phyloP scores from a whole-genome alignment of 2,797 vertebrate genomes.

The Propithecus deckenii region DNA sequence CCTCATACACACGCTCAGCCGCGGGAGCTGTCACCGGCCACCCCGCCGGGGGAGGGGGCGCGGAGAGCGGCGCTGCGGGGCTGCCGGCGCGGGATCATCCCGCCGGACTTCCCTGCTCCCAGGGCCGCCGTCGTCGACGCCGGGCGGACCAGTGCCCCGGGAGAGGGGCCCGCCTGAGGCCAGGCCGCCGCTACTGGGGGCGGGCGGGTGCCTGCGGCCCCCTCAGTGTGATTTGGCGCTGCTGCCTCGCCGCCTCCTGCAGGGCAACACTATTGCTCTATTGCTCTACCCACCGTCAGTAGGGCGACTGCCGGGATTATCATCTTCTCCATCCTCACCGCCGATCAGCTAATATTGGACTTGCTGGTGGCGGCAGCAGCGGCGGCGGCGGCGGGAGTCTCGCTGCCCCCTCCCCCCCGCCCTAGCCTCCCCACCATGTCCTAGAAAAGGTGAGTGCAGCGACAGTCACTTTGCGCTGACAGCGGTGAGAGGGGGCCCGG shows the following conservation, averaged over 20 bases:
- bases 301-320: conserved; percentile 32
- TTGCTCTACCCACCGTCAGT: conserved; percentile 65
- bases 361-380: conserved; percentile 67
- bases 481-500: conserved; percentile 6
- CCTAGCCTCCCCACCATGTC: conserved; percentile 83
- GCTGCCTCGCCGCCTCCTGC: conserved; percentile 41
- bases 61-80: conserved; percentile 32
- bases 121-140: neutral
- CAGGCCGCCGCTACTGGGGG: conserved; percentile 40
- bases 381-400: conserved; percentile 73
- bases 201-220: conserved; percentile 51
- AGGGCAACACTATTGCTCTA: conserved; percentile 24
- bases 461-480: conserved; percentile 63
- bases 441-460: conserved; percentile 86
- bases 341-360: conserved; percentile 40
- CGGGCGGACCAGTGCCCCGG: neutral
- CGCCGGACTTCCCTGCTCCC: conserved; percentile 38
- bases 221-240: conserved; percentile 41
- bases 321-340: conserved; percentile 40
- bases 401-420: conserved; percentile 61
- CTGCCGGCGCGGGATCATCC: conserved; percentile 10
- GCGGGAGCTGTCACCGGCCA: conserved; percentile 62
- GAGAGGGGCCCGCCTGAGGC: conserved; percentile 20
- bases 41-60: conserved; percentile 46
- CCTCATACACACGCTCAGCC: neutral